A percentile compares a stretch with the other conserved stretches of the same genome.
These are phyloP conservation scores for Formica aserva DNA, from an alignment of 2,888 invertebrate species.

Conservation along the genomic window DNA sequence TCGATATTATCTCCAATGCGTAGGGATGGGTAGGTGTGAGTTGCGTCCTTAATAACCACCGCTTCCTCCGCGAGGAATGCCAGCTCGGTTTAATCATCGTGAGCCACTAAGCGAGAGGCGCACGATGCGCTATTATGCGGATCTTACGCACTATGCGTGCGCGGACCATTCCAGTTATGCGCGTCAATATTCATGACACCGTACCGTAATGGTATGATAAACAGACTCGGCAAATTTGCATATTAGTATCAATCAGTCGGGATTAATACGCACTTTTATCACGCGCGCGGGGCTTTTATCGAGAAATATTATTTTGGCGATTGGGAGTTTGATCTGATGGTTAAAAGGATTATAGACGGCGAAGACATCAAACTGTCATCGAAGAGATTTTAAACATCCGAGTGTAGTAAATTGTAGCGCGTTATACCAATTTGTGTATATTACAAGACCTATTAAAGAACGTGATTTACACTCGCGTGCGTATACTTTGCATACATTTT, in stretches of 20 bases:
- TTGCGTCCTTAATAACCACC: conserved; percentile 73
- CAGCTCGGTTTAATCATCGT: conserved; percentile 71
- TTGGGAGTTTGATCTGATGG: background rate
- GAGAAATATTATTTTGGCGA: conserved; percentile 1
- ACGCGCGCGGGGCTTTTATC: background rate
- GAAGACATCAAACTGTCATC: background rate
- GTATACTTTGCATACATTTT: conserved; percentile 1
- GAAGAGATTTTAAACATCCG: background rate
- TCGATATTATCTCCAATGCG: conserved; percentile 69
- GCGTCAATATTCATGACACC: conserved; percentile 52
- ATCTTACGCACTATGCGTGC: conserved; percentile 37
- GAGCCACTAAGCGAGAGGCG: conserved; percentile 61
- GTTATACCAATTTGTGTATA: background rate
- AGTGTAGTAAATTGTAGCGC: background rate
- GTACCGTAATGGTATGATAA: conserved; percentile 43
- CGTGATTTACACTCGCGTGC: background rate
- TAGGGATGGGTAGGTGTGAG: conserved; percentile 63
- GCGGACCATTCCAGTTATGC: conserved; percentile 39
- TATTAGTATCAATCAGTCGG: conserved; percentile 42
- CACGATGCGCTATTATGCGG: conserved; percentile 52
- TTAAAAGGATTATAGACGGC: background rate
- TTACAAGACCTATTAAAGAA: background rate
- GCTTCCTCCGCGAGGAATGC: conserved; percentile 69
- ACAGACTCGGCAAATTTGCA: conserved; percentile 40
- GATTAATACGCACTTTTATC: conserved; percentile 37